A percentile compares a stretch with the other conserved stretches of the same genome.
Evolutionary conservation across 2,113 vertebrate species (phyloP).

Genomic region (Carettochelys insculpta): DNA sequence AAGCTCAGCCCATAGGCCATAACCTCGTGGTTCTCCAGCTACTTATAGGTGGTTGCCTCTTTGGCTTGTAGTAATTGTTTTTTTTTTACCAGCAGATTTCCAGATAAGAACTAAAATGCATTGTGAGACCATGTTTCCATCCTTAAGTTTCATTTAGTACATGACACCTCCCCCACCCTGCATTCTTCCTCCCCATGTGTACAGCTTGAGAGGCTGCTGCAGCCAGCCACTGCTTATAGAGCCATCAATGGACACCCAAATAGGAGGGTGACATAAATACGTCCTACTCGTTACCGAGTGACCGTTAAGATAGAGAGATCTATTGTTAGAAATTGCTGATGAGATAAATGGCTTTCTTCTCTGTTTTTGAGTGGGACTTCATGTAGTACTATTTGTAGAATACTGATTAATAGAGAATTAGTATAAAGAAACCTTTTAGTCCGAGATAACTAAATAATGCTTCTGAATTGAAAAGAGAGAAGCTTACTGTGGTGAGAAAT

Average conservation of each 20-base stretch:
- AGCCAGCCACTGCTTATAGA: neutral
- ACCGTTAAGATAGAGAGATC: too few species aligned
- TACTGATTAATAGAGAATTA: neutral
- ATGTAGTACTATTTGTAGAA: neutral
- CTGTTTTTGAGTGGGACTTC: neutral
- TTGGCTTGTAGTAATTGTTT: neutral
- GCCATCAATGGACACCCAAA: too few species aligned
- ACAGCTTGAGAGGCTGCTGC: neutral
- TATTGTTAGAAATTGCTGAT: neutral
- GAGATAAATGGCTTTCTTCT: neutral
- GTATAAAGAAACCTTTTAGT: neutral
- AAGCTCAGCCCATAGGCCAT: neutral
- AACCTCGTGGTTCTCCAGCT: neutral
- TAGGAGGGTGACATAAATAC: too few species aligned
- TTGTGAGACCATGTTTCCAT: neutral
- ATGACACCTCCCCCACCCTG: neutral
- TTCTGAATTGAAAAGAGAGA: neutral
- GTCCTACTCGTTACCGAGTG: too few species aligned
- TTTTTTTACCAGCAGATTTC: neutral
- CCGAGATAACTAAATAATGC: neutral
- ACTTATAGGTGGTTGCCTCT: neutral
- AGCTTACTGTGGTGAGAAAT: neutral
- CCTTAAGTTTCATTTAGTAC: neutral
- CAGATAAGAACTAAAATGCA: neutral
- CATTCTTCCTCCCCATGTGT: neutral